phyloP scores from a whole-genome alignment of 2,888 invertebrate species.

The Coenonympha arcania region DNA sequence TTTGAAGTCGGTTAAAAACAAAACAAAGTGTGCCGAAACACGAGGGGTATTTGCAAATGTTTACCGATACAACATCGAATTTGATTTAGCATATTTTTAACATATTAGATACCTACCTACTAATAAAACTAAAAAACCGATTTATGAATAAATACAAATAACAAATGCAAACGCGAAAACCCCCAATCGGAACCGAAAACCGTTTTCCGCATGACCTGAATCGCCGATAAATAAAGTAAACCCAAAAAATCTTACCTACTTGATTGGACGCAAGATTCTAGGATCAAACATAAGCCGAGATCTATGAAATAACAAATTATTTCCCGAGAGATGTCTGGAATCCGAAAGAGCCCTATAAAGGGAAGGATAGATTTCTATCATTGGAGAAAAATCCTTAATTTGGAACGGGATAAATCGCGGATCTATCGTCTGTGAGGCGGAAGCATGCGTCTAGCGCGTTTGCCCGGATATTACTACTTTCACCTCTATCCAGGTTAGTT shows the following conservation, averaged over 20 bases:
- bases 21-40: too few species aligned
- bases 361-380: conserved; percentile 1
- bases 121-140: too few species aligned
- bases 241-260: background rate
- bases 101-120: too few species aligned
- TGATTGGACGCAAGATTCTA: background rate
- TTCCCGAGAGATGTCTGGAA: background rate
- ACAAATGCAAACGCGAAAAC: too few species aligned
- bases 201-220: too few species aligned
- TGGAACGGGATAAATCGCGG: conserved; percentile 16
- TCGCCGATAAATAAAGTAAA: too few species aligned
- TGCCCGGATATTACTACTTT: conserved; percentile 52
- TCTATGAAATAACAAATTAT: background rate
- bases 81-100: too few species aligned
- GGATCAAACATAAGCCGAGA: background rate
- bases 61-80: too few species aligned
- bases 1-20: too few species aligned
- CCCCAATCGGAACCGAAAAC: too few species aligned
- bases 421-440: conserved; percentile 26
- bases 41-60: too few species aligned
- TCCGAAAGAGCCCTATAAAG: background rate
- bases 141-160: too few species aligned
- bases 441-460: conserved; percentile 41
- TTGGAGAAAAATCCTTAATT: conserved; percentile 9
- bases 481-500: conserved; percentile 33